phyloP scores from a whole-genome alignment of 2,888 invertebrate species.

The Drosophila paucipuncta region DNA sequence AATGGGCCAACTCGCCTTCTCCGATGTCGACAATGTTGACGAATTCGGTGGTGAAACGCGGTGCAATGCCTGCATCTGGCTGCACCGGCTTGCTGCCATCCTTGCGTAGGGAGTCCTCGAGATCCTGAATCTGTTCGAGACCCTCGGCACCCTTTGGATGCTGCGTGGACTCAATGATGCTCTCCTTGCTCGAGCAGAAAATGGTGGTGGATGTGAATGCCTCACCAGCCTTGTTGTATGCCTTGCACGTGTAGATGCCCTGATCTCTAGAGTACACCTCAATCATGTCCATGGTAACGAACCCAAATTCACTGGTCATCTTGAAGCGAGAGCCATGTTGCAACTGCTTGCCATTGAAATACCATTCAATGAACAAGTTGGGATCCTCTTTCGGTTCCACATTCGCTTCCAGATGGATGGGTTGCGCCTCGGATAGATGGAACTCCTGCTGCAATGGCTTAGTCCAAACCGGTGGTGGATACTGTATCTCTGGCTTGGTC shows the following conservation, averaged over 20 bases:
- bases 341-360: conserved; percentile 95
- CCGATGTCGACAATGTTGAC: conserved; percentile 92
- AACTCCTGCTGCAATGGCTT: conserved; percentile 93
- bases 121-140: conserved; percentile 94
- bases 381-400: conserved; percentile 98
- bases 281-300: conserved; percentile 96
- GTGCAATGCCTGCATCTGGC: conserved; percentile 93
- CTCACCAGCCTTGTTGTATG: conserved; percentile 94
- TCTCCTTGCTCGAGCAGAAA: conserved; percentile 92
- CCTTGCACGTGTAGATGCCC: conserved; percentile 97
- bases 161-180: conserved; percentile 94
- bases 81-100: conserved; percentile 89
- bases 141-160: conserved; percentile 98
- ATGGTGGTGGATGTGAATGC: conserved; percentile 96
- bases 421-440: conserved; percentile 92
- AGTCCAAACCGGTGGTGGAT: conserved; percentile 94
- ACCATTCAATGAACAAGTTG: conserved; percentile 96
- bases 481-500: conserved; percentile 91
- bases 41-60: conserved; percentile 95
- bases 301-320: conserved; percentile 97
- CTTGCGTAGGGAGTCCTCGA: conserved; percentile 93
- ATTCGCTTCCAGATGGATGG: conserved; percentile 96
- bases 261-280: conserved; percentile 97
- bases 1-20: conserved; percentile 98
- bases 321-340: conserved; percentile 96